Percentiles rank a stretch among this genome's conserved stretches.
These are phyloP conservation scores for Hydrozoanthus tunicans DNA, from an alignment of 64 coral and sea anemone genomes.

Conservation along the genomic window DNA sequence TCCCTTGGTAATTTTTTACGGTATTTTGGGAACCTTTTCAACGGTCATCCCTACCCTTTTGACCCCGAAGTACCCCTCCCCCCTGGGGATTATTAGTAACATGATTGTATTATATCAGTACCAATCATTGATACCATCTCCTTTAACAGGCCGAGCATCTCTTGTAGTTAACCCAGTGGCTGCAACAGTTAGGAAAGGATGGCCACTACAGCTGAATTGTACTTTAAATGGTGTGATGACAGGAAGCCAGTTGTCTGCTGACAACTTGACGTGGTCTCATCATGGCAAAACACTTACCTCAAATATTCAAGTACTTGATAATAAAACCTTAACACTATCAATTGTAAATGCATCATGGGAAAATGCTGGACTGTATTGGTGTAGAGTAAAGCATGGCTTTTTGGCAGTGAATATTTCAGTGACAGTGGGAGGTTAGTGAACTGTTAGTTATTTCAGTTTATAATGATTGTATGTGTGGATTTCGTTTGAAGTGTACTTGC, in stretches of 20 bases:
- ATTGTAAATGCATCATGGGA: conserved; percentile 20
- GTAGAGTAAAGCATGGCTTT: not conserved
- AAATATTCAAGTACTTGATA: conserved; percentile 4
- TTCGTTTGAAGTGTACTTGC: too few species aligned
- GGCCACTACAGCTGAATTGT: not conserved
- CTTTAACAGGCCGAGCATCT: not conserved
- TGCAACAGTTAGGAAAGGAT: conserved; percentile 2
- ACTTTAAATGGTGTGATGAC: not conserved
- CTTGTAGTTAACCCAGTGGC: not conserved
- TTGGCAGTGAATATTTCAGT: conserved; percentile 18
- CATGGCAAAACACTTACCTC: not conserved
- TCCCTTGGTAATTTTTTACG: too few species aligned
- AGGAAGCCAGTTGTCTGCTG: too few species aligned
- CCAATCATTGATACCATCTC: too few species aligned
- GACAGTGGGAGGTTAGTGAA: conserved; percentile 7
- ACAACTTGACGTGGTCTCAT: not conserved
- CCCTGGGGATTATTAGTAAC: too few species aligned
- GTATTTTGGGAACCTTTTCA: too few species aligned
- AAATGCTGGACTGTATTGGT: conserved; percentile 22
- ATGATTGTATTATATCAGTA: too few species aligned
- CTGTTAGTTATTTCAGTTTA: too few species aligned
- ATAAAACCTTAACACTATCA: not conserved
- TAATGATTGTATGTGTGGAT: too few species aligned
- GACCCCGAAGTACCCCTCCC: too few species aligned
- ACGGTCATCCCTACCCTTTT: too few species aligned